Base-by-base conservation (phyloP, 2,797 vertebrate species). In the Rhodeus uyekii region DNA sequence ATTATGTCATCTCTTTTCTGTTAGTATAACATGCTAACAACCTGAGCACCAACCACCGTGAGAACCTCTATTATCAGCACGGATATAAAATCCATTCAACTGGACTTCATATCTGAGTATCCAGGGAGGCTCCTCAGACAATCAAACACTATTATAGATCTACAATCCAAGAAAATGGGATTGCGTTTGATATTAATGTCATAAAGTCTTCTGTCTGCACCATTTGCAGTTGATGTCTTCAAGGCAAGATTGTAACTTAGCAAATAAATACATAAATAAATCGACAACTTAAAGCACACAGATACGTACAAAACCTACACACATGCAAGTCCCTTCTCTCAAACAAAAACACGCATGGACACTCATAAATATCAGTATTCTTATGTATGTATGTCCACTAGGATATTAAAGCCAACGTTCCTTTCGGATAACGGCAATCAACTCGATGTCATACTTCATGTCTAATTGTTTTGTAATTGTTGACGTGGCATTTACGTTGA, bases 181-280 rank as follows among this genome's bases (percentile, higher is more conserved):
- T 32, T 74, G 83, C 80, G 63, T 72, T 85, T 80, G 71, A 77
- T 83, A 85, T 88, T 67, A 53, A 29, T 81, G 84, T 88, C 82
- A 84, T 83, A 76, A 76, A 90, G 73, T 90, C 82, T 78, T 83
- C 81, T 86, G 81, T 89, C 87, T 91, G 90, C 91, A 89, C 24
- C 64, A 83, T 91, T 87, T 92, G 91, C 89, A 93, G 86, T 87
- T 89, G 89, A 92, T 90, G 89, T 91, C 80, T 87, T 93, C 92
- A 95, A 94, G 93, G 93, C 91, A 94, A 93, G 83, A 90, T 91
- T 92, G 89, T 89, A 89, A 89, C 87, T 89, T 74, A 92, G 85
- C 88, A 93, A 91, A 93, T 81, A 89, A 89, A 89, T 69, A 87
- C 84, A 90, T 36, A 75, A 82, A 84, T 53, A 80, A 74, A 73